These are phyloP conservation scores for Cheilosia pagana DNA, from an alignment of 2,888 invertebrate genomes.

Conservation along the genomic window DNA sequence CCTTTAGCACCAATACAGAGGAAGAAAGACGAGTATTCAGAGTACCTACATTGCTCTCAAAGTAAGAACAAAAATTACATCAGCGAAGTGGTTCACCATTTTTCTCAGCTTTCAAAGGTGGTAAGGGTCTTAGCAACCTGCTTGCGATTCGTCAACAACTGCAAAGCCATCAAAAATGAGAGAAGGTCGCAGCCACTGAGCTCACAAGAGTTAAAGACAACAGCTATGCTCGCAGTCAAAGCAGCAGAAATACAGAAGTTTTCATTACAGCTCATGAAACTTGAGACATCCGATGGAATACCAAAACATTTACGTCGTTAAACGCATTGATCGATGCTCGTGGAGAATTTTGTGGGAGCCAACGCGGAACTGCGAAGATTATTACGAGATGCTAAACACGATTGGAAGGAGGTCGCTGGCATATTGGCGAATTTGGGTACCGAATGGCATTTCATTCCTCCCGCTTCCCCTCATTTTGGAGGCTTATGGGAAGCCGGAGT, in stretches of 20 bases:
- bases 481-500: too few species aligned
- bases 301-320: not conserved
- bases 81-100: not conserved
- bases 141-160: not conserved
- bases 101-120: not conserved
- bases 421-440: slow-evolving; percentile 2
- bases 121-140: not conserved
- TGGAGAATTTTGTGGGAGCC: slow-evolving; percentile 78
- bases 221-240: not conserved
- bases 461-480: too few species aligned
- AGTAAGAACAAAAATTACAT: not conserved
- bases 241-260: not conserved
- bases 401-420: not conserved
- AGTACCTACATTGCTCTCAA: not conserved
- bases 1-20: not conserved
- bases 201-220: not conserved
- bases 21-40: not conserved
- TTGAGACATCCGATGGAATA: not conserved
- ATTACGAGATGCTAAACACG: not conserved
- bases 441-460: slow-evolving; percentile 2
- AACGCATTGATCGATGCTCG: slow-evolving; percentile 17
- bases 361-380: slow-evolving; percentile 10
- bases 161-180: too few species aligned
- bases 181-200: not conserved
- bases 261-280: not conserved